phyloP scores from a whole-genome alignment of 2,113 vertebrate species.

The Verasper variegatus region DNA sequence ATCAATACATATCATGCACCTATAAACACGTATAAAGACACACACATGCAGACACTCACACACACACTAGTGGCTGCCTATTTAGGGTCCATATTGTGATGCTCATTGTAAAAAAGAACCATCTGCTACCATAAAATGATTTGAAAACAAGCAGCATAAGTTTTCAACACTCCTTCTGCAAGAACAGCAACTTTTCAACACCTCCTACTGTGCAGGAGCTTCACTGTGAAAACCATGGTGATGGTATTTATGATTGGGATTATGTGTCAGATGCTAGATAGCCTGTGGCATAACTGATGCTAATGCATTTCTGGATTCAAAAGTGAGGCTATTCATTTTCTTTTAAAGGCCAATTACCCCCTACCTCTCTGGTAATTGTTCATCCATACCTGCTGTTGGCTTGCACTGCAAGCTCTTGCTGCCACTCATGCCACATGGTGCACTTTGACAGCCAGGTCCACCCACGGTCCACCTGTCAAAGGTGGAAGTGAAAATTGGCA shows the following conservation, averaged over 20 bases:
- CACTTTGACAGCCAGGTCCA: neutral
- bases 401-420: neutral
- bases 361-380: neutral
- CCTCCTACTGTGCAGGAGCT: neutral
- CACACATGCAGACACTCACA: neutral
- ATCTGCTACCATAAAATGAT: neutral
- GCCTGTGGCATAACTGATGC: neutral
- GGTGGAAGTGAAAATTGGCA: neutral
- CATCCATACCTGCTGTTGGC: no score
- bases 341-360: neutral
- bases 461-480: constrained; percentile 7
- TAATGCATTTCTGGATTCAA: neutral
- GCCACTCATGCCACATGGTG: neutral
- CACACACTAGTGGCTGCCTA: neutral
- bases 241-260: neutral
- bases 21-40: neutral
- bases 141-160: neutral
- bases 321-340: neutral
- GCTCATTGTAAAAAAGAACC: neutral
- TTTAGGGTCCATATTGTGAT: constrained; percentile 1
- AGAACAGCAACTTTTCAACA: constrained; percentile 10
- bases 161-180: neutral
- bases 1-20: neutral
- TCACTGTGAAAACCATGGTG: neutral
- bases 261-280: neutral